phyloP scores from a whole-genome alignment of 2,797 vertebrate species.

The Acanthurus tractus region DNA sequence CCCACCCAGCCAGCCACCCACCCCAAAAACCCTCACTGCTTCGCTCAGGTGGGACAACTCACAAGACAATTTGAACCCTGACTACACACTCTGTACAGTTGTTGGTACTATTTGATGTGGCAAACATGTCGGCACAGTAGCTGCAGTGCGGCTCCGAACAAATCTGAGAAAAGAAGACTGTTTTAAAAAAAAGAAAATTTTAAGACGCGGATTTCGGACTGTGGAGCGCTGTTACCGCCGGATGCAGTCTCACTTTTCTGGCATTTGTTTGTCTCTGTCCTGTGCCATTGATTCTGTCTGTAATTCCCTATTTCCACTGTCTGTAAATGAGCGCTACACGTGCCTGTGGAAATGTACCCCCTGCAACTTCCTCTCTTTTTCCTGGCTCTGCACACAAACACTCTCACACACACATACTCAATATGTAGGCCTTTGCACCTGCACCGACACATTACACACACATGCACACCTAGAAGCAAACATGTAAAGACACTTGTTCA shows the following conservation, averaged over 20 bases:
- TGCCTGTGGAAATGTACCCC: slow-evolving; percentile 80
- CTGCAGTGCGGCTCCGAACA: slow-evolving; percentile 56
- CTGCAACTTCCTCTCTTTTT: slow-evolving; percentile 70
- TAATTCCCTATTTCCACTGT: slow-evolving; percentile 70
- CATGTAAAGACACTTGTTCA: slow-evolving; percentile 61
- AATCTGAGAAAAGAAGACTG: slow-evolving; percentile 26
- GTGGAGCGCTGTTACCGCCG: slow-evolving; percentile 30
- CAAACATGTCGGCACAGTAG: slow-evolving; percentile 70
- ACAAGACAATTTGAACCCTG: slow-evolving; percentile 54
- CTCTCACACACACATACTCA: slow-evolving; percentile 50
- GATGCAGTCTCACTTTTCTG: slow-evolving; percentile 68
- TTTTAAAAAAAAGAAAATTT: slow-evolving; percentile 16
- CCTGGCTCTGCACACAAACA: slow-evolving; percentile 53
- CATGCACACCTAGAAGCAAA: slow-evolving; percentile 52
- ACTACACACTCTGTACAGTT: slow-evolving; percentile 74
- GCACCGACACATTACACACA: slow-evolving; percentile 52
- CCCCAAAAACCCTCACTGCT: slow-evolving; percentile 34
- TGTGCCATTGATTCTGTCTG: slow-evolving; percentile 73
- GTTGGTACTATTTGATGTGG: slow-evolving; percentile 69
- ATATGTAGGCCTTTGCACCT: slow-evolving; percentile 60
- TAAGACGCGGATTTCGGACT: slow-evolving; percentile 13
- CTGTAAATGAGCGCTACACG: slow-evolving; percentile 77
- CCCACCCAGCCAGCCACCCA: neutral
- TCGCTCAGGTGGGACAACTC: slow-evolving; percentile 56
- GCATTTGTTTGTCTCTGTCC: slow-evolving; percentile 71